Evolutionary conservation across 2,797 vertebrate species (phyloP), one percentile per base, ranked within the genome.

Genomic region (Dallia pectoralis): DNA sequence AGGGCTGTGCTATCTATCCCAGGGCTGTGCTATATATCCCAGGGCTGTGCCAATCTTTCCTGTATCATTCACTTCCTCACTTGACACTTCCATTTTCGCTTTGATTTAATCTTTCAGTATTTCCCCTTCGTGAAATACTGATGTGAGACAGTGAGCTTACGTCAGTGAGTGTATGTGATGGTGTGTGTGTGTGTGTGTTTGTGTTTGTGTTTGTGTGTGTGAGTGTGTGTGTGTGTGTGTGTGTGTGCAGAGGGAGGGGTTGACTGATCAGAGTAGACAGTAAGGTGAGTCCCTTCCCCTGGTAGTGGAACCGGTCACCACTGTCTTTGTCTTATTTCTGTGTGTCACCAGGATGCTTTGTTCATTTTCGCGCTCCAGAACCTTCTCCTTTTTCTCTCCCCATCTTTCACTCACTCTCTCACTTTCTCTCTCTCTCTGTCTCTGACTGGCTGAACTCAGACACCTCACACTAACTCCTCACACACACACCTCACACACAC

Each of bases 231-330:
- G 22, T 61, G 69, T 44, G 53, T 64, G 40, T 22, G 70, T 49
- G 71, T 32, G 47, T n/a, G 62, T 53, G 61, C 47, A 22, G 29
- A 33, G 16, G 14, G 49, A n/a, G 32, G 53, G 33, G 84, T 63
- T 81, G 86, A 87, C 72, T 78, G 77, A 84, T 48, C 66, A 74
- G 56, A 85, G 78, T 73, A 36, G 76, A 75, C 78, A 83, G 65
- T 71, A 12, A 69, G 74, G 77, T 86, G 87, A 86, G 73, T 87
- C 82, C 83, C 76, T 70, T 88, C 84, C 85, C 87, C 84, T 83
- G 84, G 83, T 70, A 74, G 77, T 70, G 59, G 56, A 79, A 75
- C 72, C 81, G 84, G 76, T 89, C 81, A 87, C 75, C 85, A 78
- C 82, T 79, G 65, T 81, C 70, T 81, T 87, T 89, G 83, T 90